phyloP scores from a whole-genome alignment of 2,113 vertebrate species.

The Apus apus region DNA sequence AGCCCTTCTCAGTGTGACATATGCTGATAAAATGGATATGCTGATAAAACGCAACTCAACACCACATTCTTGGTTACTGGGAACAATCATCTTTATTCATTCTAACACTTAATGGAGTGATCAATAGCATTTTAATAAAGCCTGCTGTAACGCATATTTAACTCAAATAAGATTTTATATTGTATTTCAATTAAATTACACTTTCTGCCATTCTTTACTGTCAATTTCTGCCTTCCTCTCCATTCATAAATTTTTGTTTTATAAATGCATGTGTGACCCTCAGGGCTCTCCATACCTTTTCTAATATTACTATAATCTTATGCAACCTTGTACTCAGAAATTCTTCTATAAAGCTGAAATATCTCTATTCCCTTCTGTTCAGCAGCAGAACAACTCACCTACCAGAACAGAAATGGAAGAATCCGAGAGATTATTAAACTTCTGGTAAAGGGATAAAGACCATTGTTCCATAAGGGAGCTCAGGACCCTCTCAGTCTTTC shows the following conservation, averaged over 20 bases:
- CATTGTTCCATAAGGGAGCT: not conserved
- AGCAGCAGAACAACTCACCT: not conserved
- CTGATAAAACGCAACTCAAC: conserved; percentile 9
- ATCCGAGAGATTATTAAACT: conserved; percentile 3
- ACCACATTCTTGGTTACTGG: not conserved
- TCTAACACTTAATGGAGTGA: conserved; percentile 1
- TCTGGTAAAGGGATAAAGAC: not conserved
- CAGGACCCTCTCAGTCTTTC: not conserved
- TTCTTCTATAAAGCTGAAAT: not conserved
- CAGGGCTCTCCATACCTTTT: not conserved
- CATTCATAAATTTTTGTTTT: conserved; percentile 31
- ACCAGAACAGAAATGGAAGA: conserved; percentile 13
- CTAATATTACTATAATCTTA: not conserved
- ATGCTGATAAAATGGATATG: not conserved
- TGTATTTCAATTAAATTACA: conserved; percentile 42
- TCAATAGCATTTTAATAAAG: conserved; percentile 45
- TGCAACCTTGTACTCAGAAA: not conserved
- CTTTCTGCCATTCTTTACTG: not conserved
- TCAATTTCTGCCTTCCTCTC: not conserved
- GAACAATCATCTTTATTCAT: conserved; percentile 22
- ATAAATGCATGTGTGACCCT: not conserved
- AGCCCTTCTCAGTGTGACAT: not conserved
- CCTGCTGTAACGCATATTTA: not conserved
- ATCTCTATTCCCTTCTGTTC: not conserved
- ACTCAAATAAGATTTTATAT: conserved; percentile 43